Evolutionary conservation across 64 coral and sea anemone species (phyloP).

Genomic region (Platygyra sinensis): DNA sequence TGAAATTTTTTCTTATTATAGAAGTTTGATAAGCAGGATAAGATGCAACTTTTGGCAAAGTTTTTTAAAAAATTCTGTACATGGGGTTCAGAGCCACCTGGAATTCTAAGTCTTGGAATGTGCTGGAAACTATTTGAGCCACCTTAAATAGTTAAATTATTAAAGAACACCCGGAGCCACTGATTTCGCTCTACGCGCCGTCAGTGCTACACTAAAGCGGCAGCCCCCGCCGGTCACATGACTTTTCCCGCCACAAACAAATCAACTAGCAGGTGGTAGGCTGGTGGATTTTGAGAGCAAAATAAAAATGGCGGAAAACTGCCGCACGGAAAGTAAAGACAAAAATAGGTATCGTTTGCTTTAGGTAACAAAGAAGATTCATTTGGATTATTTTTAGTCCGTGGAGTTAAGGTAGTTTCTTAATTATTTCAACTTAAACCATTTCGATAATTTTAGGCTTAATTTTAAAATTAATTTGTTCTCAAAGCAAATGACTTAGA

Average conservation of each 20-base stretch:
- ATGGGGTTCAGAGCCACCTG: too few relatives aligned
- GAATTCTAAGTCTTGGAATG: too few relatives aligned
- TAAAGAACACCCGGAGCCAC: too few relatives aligned
- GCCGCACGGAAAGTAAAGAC: neutral
- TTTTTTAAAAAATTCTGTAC: too few relatives aligned
- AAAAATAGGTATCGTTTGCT: neutral
- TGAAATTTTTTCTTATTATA: too few relatives aligned
- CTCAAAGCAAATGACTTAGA: neutral
- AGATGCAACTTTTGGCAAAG: too few relatives aligned
- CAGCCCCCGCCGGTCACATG: neutral
- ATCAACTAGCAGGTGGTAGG: neutral
- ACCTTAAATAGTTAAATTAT: too few relatives aligned
- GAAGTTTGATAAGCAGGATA: too few relatives aligned
- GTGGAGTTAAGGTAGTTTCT: neutral
- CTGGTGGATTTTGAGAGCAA: constrained; percentile 17
- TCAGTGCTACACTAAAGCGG: neutral
- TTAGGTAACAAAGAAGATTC: neutral
- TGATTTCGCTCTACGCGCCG: too few relatives aligned
- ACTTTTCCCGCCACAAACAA: neutral
- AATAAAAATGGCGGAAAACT: constrained; percentile 8
- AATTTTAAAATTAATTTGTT: neutral
- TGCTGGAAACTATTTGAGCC: too few relatives aligned
- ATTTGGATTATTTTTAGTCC: neutral
- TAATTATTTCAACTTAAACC: neutral
- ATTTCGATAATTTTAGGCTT: neutral